Evolutionary conservation across 2,797 vertebrate species (phyloP).

Genomic region (Spinus pinus): DNA sequence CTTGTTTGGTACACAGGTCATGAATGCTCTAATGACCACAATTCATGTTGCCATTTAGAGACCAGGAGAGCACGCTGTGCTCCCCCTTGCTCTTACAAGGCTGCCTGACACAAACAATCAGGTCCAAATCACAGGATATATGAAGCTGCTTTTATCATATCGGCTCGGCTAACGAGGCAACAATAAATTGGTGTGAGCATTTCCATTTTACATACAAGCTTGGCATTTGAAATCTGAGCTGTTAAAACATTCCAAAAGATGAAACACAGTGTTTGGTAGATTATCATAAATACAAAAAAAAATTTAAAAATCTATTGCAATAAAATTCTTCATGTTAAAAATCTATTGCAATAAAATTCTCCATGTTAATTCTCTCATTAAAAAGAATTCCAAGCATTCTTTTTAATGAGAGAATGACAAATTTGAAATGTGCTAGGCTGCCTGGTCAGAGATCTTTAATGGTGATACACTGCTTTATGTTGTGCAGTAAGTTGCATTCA

Average conservation of each 20-base stretch:
- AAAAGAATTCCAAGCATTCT: background rate
- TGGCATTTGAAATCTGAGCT: background rate
- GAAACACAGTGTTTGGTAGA: background rate
- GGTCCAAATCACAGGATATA: background rate
- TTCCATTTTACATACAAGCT: background rate
- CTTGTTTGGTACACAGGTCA: conserved; percentile 35
- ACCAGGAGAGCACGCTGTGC: background rate
- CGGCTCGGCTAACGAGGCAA: background rate
- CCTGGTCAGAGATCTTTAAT: background rate
- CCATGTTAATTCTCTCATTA: background rate
- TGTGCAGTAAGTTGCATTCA: background rate
- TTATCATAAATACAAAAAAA: background rate
- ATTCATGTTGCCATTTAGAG: conserved; percentile 3
- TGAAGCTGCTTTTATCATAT: conserved; percentile 4
- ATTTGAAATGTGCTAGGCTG: background rate
- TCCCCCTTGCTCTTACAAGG: background rate
- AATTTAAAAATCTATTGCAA: background rate
- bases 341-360: background rate
- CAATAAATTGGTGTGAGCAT: background rate
- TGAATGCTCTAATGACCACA: conserved; percentile 25
- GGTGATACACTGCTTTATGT: background rate
- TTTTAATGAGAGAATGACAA: background rate
- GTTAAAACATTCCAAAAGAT: background rate
- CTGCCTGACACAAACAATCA: background rate
- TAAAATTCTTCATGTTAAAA: background rate